Evolutionary conservation across 2,888 invertebrate genomes (phyloP).

Genomic region (Salpingus planirostris): DNA sequence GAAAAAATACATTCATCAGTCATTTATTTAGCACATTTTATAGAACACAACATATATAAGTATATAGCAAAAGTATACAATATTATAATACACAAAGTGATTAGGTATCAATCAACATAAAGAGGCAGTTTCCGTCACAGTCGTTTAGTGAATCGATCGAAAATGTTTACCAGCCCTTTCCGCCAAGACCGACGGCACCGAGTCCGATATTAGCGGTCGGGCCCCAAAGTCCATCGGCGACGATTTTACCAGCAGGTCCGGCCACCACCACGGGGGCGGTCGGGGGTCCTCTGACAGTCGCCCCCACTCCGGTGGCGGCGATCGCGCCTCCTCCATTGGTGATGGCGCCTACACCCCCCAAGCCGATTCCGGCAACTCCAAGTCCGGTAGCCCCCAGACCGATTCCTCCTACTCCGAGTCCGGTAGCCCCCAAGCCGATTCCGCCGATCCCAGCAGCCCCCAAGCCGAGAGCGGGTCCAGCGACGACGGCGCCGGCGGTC

Average conservation of each 20-base stretch:
- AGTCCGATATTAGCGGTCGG: slow-evolving; percentile 16
- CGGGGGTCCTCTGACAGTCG: slow-evolving; percentile 27
- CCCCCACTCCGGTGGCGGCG: slow-evolving; percentile 26
- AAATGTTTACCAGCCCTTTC: neutral
- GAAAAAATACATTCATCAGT: too few relatives aligned
- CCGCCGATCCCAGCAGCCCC: slow-evolving; percentile 1
- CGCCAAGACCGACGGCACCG: neutral
- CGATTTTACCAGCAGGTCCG: slow-evolving; percentile 27
- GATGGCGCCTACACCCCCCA: slow-evolving; percentile 16
- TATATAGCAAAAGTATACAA: too few relatives aligned
- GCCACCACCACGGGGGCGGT: slow-evolving; percentile 27
- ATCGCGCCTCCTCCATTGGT: slow-evolving; percentile 22
- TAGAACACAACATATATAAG: too few relatives aligned
- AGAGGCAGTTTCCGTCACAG: too few relatives aligned
- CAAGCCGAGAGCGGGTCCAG: slow-evolving; percentile 9
- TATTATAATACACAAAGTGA: too few relatives aligned
- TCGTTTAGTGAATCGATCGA: too few relatives aligned
- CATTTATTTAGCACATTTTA: too few relatives aligned
- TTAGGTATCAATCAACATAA: too few relatives aligned
- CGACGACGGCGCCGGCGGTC: slow-evolving; percentile 11
- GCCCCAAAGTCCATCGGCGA: slow-evolving; percentile 28
- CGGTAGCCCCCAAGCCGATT: neutral
- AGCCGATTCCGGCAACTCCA: neutral
- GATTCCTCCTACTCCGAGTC: neutral
- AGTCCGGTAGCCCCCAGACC: neutral